Evolutionary conservation across 2,888 invertebrate genomes (phyloP).

Genomic region (Arrhopalites spinosus): DNA sequence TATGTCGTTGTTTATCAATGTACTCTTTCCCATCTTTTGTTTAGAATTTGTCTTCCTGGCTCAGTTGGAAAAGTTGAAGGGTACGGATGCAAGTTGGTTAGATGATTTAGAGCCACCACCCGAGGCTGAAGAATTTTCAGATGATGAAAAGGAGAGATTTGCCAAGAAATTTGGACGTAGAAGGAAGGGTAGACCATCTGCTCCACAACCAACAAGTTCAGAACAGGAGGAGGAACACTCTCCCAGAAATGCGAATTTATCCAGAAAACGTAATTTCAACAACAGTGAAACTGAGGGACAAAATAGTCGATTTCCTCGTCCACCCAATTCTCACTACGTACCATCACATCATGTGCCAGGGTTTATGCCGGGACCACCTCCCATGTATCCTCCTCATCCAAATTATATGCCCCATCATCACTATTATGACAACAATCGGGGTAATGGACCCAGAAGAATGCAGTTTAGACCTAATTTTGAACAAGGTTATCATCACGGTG

Average conservation of each 20-base stretch:
- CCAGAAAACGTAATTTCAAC: conserved; percentile 1
- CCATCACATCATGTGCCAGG: not conserved
- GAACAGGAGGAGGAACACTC: not conserved
- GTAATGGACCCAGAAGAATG: not conserved
- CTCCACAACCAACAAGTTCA: not conserved
- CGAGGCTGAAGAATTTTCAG: conserved; percentile 77
- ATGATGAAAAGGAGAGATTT: conserved; percentile 80
- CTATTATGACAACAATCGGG: not conserved
- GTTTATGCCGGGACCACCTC: not conserved
- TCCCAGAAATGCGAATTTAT: not conserved
- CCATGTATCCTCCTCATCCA: not conserved
- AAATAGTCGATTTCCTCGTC: not conserved
- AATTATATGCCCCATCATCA: not conserved
- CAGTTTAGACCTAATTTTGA: not conserved
- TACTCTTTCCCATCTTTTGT: conserved; percentile 18
- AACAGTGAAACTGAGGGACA: not conserved
- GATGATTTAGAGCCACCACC: conserved; percentile 80
- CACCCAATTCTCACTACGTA: not conserved
- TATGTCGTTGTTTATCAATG: no score
- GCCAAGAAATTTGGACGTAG: conserved; percentile 51
- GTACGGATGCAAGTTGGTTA: conserved; percentile 87
- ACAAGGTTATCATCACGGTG: no score
- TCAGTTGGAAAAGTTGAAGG: conserved; percentile 64
- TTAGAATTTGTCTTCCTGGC: conserved; percentile 47
- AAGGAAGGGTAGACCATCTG: not conserved